Conservation (phyloP, 2,113 vertebrate genomes). For the Clarias magur region DNA sequence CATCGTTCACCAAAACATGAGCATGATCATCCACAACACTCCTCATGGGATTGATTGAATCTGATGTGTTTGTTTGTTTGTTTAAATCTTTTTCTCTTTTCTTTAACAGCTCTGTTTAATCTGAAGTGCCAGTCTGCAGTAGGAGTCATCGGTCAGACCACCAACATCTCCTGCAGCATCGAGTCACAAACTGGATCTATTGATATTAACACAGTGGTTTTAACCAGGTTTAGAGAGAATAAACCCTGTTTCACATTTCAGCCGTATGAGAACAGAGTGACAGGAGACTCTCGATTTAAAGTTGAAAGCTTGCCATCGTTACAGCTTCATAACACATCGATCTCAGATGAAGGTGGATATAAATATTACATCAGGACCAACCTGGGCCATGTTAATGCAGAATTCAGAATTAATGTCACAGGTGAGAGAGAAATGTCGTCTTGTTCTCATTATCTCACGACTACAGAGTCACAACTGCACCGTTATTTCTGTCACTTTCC, state of each 20-base stretch:
- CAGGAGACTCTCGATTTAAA: rapidly evolving
- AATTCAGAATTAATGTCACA: conserved; percentile 35
- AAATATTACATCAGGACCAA: neutral
- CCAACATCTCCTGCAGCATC: conserved; percentile 31
- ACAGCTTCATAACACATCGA: conserved; percentile 51
- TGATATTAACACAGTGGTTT: neutral
- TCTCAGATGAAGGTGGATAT: conserved; percentile 51
- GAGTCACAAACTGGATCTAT: neutral
- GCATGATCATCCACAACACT: no score
- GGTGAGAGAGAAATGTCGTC: conserved; percentile 57
- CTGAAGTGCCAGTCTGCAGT: conserved; percentile 32
- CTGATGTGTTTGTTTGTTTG: no score
- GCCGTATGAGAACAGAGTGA: rapidly evolving
- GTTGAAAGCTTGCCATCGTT: conserved; percentile 60
- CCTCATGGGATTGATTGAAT: no score
- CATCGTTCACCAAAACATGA: no score
- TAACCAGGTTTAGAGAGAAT: neutral
- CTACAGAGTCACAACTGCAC: neutral
- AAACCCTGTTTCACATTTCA: neutral
- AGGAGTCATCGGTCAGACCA: conserved; percentile 26
- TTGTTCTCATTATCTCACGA: neutral
- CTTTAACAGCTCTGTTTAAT: conserved; percentile 23
- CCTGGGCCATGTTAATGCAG: rapidly evolving
- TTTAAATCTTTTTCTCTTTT: neutral
- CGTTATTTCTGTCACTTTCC: neutral